phyloP scores from a whole-genome alignment of 2,113 vertebrate genomes.

The Platanista minor region DNA sequence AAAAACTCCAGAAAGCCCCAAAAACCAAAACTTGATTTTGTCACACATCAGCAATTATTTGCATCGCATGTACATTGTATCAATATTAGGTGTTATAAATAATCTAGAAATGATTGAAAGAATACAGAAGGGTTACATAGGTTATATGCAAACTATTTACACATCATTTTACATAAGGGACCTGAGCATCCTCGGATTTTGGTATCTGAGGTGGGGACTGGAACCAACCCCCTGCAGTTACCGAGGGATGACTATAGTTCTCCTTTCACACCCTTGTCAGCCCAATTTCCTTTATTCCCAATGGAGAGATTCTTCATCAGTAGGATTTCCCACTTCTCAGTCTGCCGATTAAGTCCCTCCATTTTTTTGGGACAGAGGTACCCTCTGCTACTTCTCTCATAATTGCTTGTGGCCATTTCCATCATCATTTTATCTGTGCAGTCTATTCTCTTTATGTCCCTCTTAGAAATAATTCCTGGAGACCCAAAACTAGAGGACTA shows the following conservation, averaged over 20 bases:
- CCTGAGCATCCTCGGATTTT: not conserved
- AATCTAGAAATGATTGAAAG: not conserved
- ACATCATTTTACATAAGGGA: not conserved
- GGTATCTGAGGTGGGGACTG: not conserved
- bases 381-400: not conserved
- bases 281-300: not conserved
- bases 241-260: not conserved
- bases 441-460: not conserved
- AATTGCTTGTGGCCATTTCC: not conserved
- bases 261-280: not conserved
- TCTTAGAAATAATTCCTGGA: constrained; percentile 5
- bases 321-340: not conserved
- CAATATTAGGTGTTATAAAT: not conserved
- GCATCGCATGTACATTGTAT: not conserved
- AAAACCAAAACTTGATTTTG: not conserved
- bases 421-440: not conserved
- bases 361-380: not conserved
- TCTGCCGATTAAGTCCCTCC: not conserved
- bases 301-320: not conserved
- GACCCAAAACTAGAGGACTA: not conserved
- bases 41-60: not conserved
- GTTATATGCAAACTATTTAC: not conserved
- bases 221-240: not conserved
- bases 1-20: not conserved
- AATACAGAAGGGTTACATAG: not conserved